Evolutionary conservation across 2,888 invertebrate genomes (phyloP).

Genomic region (Merodon equestris): DNA sequence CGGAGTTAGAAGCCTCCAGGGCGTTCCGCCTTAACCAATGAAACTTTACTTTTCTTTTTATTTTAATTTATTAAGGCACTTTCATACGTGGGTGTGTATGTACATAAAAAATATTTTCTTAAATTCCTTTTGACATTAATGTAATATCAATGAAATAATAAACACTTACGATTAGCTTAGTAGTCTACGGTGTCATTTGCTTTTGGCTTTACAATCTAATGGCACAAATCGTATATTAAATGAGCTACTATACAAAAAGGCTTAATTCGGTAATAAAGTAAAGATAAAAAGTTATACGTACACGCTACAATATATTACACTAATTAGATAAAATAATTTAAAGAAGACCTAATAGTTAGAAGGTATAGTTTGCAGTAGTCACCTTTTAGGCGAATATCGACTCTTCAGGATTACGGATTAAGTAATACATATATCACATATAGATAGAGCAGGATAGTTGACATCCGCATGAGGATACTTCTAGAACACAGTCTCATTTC

Average conservation of each 20-base stretch:
- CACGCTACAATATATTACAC: no score
- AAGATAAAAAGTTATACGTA: no score
- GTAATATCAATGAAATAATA: slow-evolving; percentile 54
- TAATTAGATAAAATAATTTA: slow-evolving; percentile 46
- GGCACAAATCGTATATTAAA: slow-evolving; percentile 35
- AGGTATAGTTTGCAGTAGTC: slow-evolving; percentile 41
- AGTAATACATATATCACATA: slow-evolving; percentile 59
- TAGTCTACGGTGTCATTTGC: slow-evolving; percentile 48
- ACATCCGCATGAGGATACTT: slow-evolving; percentile 15
- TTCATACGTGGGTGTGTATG: background rate
- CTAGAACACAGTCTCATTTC: slow-evolving; percentile 77
- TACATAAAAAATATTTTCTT: background rate
- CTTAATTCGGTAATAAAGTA: slow-evolving; percentile 6
- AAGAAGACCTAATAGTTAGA: slow-evolving; percentile 52
- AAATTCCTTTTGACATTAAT: slow-evolving; percentile 53
- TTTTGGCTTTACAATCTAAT: slow-evolving; percentile 48
- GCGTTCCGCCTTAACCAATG: no score
- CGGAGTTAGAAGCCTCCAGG: no score
- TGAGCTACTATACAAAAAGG: no score
- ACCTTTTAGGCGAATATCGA: slow-evolving; percentile 56
- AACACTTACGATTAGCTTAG: slow-evolving; percentile 8
- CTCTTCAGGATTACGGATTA: slow-evolving; percentile 43
- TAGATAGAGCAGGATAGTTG: slow-evolving; percentile 36
- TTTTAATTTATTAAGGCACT: slow-evolving; percentile 44
- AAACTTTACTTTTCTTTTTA: no score